Conservation (phyloP, 2,888 invertebrate species). For the Alsophila aescularia region DNA sequence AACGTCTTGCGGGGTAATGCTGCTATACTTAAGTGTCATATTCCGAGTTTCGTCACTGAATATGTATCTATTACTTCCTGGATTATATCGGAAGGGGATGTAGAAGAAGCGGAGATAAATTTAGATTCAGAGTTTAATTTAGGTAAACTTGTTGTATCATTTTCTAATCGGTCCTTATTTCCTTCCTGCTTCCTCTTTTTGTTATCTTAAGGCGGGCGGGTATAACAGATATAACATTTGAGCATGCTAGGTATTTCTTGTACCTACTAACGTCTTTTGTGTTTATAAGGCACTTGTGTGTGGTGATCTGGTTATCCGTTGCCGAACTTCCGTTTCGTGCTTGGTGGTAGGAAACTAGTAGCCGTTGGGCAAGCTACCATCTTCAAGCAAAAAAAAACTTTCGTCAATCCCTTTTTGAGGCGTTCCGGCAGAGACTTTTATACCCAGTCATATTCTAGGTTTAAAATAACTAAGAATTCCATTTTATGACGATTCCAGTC, state of each 20-base stretch:
- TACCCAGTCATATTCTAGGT: no score
- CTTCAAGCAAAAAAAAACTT: no score
- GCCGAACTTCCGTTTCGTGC: neutral
- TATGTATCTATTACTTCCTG: constrained; percentile 94
- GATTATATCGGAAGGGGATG: constrained; percentile 89
- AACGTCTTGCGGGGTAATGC: constrained; percentile 95
- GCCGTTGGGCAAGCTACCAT: no score
- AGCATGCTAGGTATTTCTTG: no score
- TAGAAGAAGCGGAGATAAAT: constrained; percentile 78
- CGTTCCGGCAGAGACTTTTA: no score
- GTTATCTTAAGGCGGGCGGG: neutral
- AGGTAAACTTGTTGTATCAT: constrained; percentile 56
- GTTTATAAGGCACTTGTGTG: no score
- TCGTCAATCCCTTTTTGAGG: no score
- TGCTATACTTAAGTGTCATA: constrained; percentile 95
- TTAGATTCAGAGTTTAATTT: constrained; percentile 72
- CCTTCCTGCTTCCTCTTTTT: constrained; percentile 4
- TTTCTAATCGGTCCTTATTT: constrained; percentile 24
- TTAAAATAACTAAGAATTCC: constrained; percentile 10
- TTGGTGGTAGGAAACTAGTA: no score
- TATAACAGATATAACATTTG: neutral
- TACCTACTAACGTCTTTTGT: neutral
- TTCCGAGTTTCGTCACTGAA: constrained; percentile 96
- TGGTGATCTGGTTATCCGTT: neutral
- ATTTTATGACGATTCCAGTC: constrained; percentile 86